phyloP scores from a whole-genome alignment of 2,888 invertebrate species.

The Myopa testacea region DNA sequence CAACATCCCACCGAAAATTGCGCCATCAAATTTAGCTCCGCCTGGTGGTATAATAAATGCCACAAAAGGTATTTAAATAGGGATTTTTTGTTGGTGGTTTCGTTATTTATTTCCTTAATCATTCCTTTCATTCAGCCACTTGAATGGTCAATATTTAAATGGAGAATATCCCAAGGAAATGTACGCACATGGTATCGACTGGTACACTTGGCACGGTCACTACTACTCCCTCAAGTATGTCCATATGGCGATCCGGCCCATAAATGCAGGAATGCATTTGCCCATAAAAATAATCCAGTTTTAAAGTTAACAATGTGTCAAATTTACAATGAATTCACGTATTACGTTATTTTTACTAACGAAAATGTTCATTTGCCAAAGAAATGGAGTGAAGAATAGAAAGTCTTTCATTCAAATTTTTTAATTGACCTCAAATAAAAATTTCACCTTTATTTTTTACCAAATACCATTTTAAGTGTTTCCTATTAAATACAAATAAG shows the following conservation, averaged over 20 bases:
- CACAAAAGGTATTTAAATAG: slow-evolving; percentile 71
- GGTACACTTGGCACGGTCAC: not conserved
- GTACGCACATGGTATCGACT: not conserved
- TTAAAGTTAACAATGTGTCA: too few species aligned
- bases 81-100: not conserved
- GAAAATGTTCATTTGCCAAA: too few species aligned
- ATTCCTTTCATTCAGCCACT: not conserved
- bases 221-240: not conserved
- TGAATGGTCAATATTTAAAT: not conserved
- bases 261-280: too few species aligned
- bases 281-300: too few species aligned
- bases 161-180: not conserved
- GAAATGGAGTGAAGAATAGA: too few species aligned
- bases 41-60: slow-evolving; percentile 80
- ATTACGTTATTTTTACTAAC: too few species aligned
- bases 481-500: too few species aligned
- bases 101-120: not conserved
- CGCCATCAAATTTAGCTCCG: slow-evolving; percentile 75
- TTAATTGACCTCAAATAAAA: too few species aligned
- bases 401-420: too few species aligned
- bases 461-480: too few species aligned
- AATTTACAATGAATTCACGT: too few species aligned
- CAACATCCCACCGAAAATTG: slow-evolving; percentile 73
- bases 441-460: too few species aligned
- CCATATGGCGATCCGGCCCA: not conserved